Conservation (phyloP, 2,797 vertebrate species). For the Falco concolor region DNA sequence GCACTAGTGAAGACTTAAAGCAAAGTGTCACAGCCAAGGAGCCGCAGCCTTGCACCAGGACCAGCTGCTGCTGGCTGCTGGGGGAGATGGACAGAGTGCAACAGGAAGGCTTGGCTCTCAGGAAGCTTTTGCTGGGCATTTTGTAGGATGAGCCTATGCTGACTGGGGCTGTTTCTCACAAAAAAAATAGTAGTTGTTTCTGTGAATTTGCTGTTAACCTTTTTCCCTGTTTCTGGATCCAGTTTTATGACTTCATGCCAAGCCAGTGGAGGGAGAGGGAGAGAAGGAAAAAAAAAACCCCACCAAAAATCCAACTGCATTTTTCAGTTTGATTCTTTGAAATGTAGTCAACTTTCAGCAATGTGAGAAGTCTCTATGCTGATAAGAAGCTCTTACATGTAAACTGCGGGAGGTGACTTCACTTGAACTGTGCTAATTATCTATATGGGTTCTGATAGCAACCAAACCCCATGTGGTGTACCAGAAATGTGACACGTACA, state of each 20-base stretch:
- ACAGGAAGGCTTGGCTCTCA: background rate
- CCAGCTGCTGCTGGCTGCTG: background rate
- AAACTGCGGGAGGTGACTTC: conserved; percentile 10
- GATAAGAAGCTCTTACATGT: conserved; percentile 17
- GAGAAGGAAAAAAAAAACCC: background rate
- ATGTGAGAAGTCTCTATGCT: background rate
- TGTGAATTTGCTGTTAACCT: conserved; percentile 14
- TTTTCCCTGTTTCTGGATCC: conserved; percentile 33
- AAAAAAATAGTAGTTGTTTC: background rate
- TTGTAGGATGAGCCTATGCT: background rate
- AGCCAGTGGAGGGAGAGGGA: background rate
- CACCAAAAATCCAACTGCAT: background rate
- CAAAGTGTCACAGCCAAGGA: background rate
- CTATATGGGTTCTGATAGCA: conserved; percentile 16
- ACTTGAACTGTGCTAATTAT: background rate
- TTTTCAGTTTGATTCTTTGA: conserved; percentile 9
- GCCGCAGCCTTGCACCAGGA: background rate
- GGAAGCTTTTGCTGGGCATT: background rate
- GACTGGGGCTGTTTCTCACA: background rate
- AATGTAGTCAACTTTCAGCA: conserved; percentile 9
- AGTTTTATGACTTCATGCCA: conserved; percentile 20
- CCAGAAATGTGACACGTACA: background rate
- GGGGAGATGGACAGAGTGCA: background rate
- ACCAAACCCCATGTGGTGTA: background rate
- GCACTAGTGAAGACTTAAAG: background rate